A percentile compares a stretch with the other conserved stretches of the same genome.
Conservation (phyloP, 1,140 invertebrate species). For the Rhizoglyphus robini region DNA sequence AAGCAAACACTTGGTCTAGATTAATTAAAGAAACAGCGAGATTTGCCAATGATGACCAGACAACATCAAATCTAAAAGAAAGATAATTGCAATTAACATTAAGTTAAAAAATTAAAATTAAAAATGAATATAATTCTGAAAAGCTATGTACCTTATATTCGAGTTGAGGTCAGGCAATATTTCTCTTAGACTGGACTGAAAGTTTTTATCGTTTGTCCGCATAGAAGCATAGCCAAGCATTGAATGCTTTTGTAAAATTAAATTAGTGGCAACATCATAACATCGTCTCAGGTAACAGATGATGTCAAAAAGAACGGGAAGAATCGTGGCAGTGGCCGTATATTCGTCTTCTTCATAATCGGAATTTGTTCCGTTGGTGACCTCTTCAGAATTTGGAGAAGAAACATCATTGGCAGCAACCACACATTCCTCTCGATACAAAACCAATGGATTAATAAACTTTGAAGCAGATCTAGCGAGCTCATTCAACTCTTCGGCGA, state of each 20-base stretch:
- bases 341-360: conserved; percentile 11
- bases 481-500: conserved; percentile 14
- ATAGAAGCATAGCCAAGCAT: conserved; percentile 34
- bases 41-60: conserved; percentile 49
- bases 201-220: neutral
- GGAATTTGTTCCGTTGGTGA: neutral
- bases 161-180: conserved; percentile 12
- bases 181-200: neutral
- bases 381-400: neutral
- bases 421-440: conserved; percentile 15
- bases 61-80: conserved; percentile 33
- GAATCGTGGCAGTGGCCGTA: conserved; percentile 11
- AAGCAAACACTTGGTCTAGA: conserved; percentile 52
- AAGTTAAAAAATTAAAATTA: conserved; percentile 6
- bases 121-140: too few species aligned
- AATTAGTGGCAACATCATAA: conserved; percentile 48
- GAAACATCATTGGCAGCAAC: neutral
- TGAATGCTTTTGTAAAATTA: conserved; percentile 50
- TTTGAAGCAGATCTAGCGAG: conserved; percentile 6
- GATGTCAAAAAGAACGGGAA: conserved; percentile 37
- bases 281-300: conserved; percentile 50
- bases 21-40: conserved; percentile 52
- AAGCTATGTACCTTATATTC: neutral
- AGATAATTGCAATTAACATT: conserved; percentile 24
- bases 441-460: conserved; percentile 17